Evolutionary conservation across 30 jellyfish, hydroid and myxozoan species (phyloP).

Genomic region (Mastigias papua): DNA sequence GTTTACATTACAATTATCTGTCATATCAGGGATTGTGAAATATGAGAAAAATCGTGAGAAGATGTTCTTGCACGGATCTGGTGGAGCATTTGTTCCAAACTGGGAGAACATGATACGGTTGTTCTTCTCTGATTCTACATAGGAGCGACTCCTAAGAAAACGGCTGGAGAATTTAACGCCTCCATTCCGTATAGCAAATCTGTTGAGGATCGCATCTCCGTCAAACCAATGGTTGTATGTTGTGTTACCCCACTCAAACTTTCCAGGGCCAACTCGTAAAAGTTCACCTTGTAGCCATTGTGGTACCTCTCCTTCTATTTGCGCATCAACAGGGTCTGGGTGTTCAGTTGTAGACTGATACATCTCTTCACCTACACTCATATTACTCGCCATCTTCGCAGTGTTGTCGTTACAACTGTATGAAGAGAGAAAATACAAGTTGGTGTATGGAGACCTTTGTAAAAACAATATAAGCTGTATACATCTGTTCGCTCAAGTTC

Average conservation of each 20-base stretch:
- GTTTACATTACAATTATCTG: constrained; percentile 78
- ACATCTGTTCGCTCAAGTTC: too few species aligned
- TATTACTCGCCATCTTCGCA: constrained; percentile 21
- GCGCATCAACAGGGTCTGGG: constrained; percentile 53
- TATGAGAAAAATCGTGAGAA: constrained; percentile 72
- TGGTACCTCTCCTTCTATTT: constrained; percentile 64
- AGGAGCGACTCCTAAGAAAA: constrained; percentile 62
- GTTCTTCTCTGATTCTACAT: constrained; percentile 46
- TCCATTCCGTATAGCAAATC: constrained; percentile 68
- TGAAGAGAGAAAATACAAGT: too few species aligned
- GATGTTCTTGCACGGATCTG: constrained; percentile 86
- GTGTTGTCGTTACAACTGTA: not conserved
- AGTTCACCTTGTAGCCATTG: constrained; percentile 67
- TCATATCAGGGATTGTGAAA: constrained; percentile 34
- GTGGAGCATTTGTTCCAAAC: constrained; percentile 81
- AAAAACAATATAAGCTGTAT: too few species aligned
- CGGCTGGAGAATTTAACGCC: constrained; percentile 74
- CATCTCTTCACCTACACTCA: constrained; percentile 40
- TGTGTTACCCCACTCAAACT: constrained; percentile 83
- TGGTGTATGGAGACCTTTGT: too few species aligned
- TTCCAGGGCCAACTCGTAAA: constrained; percentile 87
- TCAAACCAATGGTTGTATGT: constrained; percentile 84
- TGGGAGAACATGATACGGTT: constrained; percentile 49
- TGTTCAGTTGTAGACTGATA: constrained; percentile 54
- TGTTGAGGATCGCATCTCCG: constrained; percentile 73